Evolutionary conservation across 2,888 invertebrate genomes (phyloP).

Genomic region (Ctenicera cuprea): DNA sequence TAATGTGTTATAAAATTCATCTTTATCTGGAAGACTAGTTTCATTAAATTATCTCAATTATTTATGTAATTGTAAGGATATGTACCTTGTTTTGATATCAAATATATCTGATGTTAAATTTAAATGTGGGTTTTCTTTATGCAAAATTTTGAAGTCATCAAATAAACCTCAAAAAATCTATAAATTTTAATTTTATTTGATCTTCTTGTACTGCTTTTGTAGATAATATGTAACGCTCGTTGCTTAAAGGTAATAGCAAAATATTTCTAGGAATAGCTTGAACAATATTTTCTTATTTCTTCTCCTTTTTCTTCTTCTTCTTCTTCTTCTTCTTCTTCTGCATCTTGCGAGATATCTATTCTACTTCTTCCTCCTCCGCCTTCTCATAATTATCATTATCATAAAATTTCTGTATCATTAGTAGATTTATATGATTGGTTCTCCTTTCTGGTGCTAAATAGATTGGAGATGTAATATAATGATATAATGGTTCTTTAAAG

Average conservation of each 20-base stretch:
- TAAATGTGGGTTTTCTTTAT: neutral
- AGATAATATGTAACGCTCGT: conserved; percentile 11
- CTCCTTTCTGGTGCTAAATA: too few species aligned
- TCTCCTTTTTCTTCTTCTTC: too few species aligned
- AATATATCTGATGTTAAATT: conserved; percentile 2
- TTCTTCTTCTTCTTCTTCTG: too few species aligned
- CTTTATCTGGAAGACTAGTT: conserved; percentile 45
- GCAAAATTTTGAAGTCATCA: neutral
- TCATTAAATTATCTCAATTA: conserved; percentile 7
- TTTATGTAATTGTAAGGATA: conserved; percentile 25
- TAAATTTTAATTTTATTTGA: conserved; percentile 10
- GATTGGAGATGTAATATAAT: too few species aligned
- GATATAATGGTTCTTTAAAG: too few species aligned
- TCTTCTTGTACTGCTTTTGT: conserved; percentile 6
- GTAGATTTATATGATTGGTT: too few species aligned
- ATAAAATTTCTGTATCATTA: too few species aligned
- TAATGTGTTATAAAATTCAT: conserved; percentile 58
- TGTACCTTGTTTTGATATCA: conserved; percentile 16
- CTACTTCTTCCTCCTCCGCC: too few species aligned
- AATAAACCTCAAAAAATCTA: conserved; percentile 21
- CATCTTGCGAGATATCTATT: too few species aligned
- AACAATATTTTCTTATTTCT: too few species aligned
- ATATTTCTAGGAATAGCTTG: neutral
- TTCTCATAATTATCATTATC: too few species aligned
- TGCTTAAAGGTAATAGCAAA: neutral